Base-by-base conservation (phyloP, 1,140 invertebrate species). In the Calycopis cecrops region DNA sequence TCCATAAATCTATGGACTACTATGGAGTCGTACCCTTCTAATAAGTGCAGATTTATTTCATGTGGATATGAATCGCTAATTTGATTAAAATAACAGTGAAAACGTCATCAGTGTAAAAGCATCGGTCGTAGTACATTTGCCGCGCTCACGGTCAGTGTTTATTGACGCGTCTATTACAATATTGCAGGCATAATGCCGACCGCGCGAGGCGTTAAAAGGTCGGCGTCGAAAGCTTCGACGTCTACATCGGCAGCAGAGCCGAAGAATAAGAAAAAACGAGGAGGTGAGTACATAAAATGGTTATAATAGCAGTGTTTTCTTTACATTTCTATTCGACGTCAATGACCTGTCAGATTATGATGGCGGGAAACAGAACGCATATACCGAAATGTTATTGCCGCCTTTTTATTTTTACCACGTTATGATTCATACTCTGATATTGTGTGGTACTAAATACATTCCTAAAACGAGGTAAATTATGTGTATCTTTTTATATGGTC, bases 321-420 rank as follows among this genome's bases (percentile, higher is more conserved):
- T 86, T 84, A 74, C 73, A 77, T 78, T 77, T 77, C 67, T 63
- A 67, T 28, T 71, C 68, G 67, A 84, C 77, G 78, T 85, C 82
- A 85, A 80, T 84, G 80, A 86, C 78, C 83, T 86, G 83, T 86
- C 83, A 86, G 81, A 83, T 51, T 67, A 74, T 71, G 71, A 86
- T 86, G 83, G 83, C 83, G 83, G 83, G 83, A 86, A 85, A 82
- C 60, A 61, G 60, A 71, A 67, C 63, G 60, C 48, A 49, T 61
- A 66, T 54, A 50, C 17, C 21, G 47, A 38, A 21, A 52, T 60
- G 48, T 59, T 51, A 57, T 63, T 65, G 57, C 55, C 62, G 62
- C 62, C 55, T 63, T 57, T 48, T 62, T 52, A 38, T 18, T 34
- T 56, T 56, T 58, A 57, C 21, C 21, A 28, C 21, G 21, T 3